These are phyloP conservation scores for Zaprionus kolodkinae DNA, from an alignment of 1,140 invertebrate species.

Conservation along the genomic window DNA sequence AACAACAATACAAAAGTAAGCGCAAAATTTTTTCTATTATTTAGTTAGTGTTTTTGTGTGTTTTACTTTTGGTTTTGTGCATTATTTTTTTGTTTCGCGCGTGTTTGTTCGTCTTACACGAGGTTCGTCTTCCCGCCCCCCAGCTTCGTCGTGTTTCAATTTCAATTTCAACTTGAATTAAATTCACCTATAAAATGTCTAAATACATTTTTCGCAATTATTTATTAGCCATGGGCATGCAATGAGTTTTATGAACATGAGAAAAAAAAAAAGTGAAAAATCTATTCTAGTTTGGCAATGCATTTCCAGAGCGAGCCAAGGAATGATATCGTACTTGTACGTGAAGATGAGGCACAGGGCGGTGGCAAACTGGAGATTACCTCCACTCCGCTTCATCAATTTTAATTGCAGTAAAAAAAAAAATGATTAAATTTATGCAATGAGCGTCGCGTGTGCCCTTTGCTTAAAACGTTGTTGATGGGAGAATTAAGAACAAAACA, in stretches of 20 bases:
- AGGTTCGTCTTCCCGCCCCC: no score
- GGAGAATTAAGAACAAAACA: constrained; percentile 23
- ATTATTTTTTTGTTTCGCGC: constrained; percentile 37
- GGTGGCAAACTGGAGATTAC: neutral
- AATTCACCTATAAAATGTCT: constrained; percentile 67
- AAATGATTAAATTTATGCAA: constrained; percentile 34
- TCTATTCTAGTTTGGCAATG: constrained; percentile 43
- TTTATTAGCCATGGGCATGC: constrained; percentile 74
- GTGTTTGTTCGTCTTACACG: neutral
- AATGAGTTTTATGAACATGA: constrained; percentile 53
- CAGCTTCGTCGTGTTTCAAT: constrained; percentile 3
- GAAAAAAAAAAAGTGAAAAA: constrained; percentile 38
- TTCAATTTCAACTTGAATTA: constrained; percentile 57
- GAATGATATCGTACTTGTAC: constrained; percentile 14
- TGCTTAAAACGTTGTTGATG: constrained; percentile 18
- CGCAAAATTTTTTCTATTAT: constrained; percentile 29
- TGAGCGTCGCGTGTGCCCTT: constrained; percentile 41
- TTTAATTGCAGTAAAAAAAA: constrained; percentile 34
- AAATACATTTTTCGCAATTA: constrained; percentile 69
- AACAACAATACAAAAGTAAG: neutral
- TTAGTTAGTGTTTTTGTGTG: constrained; percentile 19
- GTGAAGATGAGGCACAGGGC: neutral
- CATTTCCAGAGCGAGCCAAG: constrained; percentile 10
- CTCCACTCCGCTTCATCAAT: constrained; percentile 41
- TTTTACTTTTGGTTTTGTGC: constrained; percentile 16